Conservation (phyloP, 2,797 vertebrate genomes). For the Lagodon rhomboides region DNA sequence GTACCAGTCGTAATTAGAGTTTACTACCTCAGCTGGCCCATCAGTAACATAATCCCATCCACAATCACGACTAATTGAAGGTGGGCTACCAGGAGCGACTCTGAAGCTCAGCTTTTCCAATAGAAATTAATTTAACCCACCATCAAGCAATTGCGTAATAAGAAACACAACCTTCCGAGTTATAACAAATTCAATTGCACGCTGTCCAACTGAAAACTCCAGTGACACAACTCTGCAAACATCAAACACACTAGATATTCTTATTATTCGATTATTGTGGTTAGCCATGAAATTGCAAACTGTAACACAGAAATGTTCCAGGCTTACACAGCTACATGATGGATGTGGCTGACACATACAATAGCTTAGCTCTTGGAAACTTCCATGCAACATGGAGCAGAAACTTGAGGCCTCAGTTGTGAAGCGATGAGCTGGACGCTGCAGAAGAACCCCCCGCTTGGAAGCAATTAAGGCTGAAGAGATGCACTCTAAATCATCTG, state of each 20-base stretch:
- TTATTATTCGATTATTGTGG: slow-evolving; percentile 61
- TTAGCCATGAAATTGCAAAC: slow-evolving; percentile 57
- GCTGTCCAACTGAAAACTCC: slow-evolving; percentile 28
- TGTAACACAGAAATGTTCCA: slow-evolving; percentile 56
- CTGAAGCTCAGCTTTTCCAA: slow-evolving; percentile 51
- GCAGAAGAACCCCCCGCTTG: slow-evolving; percentile 70
- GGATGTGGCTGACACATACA: slow-evolving; percentile 66
- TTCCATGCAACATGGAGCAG: slow-evolving; percentile 57
- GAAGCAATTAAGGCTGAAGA: slow-evolving; percentile 59
- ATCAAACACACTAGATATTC: slow-evolving; percentile 46
- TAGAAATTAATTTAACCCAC: slow-evolving; percentile 68
- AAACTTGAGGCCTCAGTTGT: slow-evolving; percentile 60
- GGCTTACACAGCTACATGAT: slow-evolving; percentile 56
- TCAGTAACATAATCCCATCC: slow-evolving; percentile 71
- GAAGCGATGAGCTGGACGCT: slow-evolving; percentile 54
- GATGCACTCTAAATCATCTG: slow-evolving; percentile 68
- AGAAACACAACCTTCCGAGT: slow-evolving; percentile 47
- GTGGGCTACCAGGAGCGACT: slow-evolving; percentile 61
- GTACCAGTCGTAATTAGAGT: slow-evolving; percentile 62
- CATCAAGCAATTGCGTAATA: slow-evolving; percentile 47
- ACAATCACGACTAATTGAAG: slow-evolving; percentile 60
- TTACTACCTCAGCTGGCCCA: slow-evolving; percentile 76
- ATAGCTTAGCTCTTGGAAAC: slow-evolving; percentile 63
- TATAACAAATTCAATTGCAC: slow-evolving; percentile 63
- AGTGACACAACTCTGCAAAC: slow-evolving; percentile 38